Conservation (phyloP, 2,113 vertebrate species). For the Salvelinus namaycush region DNA sequence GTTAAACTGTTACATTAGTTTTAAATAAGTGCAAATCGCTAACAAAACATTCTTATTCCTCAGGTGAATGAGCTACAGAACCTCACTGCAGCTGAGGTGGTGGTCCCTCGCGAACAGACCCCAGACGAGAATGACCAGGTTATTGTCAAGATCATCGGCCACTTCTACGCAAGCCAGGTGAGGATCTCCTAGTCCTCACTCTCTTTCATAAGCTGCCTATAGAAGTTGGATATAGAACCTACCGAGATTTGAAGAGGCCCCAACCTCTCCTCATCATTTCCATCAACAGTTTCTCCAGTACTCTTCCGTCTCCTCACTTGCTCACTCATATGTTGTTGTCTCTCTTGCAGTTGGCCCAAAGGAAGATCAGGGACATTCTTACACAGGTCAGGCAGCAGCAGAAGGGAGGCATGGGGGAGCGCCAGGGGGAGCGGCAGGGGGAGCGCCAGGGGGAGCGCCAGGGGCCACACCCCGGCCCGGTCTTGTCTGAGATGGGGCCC, state of each 20-base stretch:
- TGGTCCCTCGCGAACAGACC: constrained; percentile 92
- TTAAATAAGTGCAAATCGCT: too few species aligned
- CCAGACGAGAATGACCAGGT: constrained; percentile 94
- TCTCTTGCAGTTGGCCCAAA: constrained; percentile 84
- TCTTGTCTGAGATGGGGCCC: constrained; percentile 65
- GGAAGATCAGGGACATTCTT: constrained; percentile 95
- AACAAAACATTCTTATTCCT: too few species aligned
- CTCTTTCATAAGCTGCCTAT: not conserved
- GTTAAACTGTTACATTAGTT: too few species aligned
- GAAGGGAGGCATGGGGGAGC: constrained; percentile 82
- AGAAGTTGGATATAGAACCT: too few species aligned
- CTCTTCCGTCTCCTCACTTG: not conserved
- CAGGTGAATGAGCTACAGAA: constrained; percentile 96
- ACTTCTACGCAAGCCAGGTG: constrained; percentile 98
- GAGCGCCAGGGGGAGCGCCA: constrained; percentile 75
- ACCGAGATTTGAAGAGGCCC: too few species aligned
- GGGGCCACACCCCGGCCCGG: constrained; percentile 51
- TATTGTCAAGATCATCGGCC: constrained; percentile 95
- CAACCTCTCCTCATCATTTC: not conserved
- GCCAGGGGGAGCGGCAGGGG: constrained; percentile 74
- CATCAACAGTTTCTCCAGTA: not conserved
- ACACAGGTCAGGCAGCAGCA: constrained; percentile 91
- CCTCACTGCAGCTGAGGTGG: constrained; percentile 92
- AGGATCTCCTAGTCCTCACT: not conserved
- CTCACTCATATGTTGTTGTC: not conserved